Evolutionary conservation across 2,888 invertebrate genomes (phyloP).

Genomic region (Pseudococcus jackbeardsleyi): DNA sequence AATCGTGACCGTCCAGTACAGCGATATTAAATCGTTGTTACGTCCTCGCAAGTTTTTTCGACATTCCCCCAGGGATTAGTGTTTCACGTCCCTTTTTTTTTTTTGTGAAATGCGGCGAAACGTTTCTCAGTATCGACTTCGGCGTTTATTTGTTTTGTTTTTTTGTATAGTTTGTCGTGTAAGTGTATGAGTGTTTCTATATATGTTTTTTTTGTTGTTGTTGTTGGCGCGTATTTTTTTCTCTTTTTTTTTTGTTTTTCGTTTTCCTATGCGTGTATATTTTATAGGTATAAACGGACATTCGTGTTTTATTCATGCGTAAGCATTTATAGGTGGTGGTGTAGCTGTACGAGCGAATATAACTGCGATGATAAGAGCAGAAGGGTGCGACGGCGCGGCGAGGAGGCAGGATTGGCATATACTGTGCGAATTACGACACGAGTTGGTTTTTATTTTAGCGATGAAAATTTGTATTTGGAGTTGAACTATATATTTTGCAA

Average conservation of each 20-base stretch:
- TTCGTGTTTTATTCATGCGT: conserved; percentile 56
- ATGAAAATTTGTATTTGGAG: conserved; percentile 45
- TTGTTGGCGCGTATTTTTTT: conserved; percentile 25
- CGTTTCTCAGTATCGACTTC: conserved; percentile 60
- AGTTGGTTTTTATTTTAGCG: conserved; percentile 51
- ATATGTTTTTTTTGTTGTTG: conserved; percentile 4
- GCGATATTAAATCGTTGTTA: conserved; percentile 64
- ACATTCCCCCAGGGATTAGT: conserved; percentile 59
- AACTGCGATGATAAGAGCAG: conserved; percentile 25
- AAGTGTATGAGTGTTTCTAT: conserved; percentile 7
- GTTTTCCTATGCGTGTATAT: conserved; percentile 59
- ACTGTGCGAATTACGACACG: conserved; percentile 12
- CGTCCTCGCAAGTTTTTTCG: conserved; percentile 61
- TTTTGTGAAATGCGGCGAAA: conserved; percentile 42
- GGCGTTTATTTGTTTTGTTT: conserved; percentile 46
- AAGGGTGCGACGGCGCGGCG: neutral
- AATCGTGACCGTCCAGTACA: conserved; percentile 61
- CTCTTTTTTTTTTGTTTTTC: neutral
- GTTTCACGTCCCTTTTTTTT: conserved; percentile 58
- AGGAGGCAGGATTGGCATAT: neutral
- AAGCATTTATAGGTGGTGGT: conserved; percentile 50
- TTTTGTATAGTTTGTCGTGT: neutral
- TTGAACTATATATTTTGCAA: conserved; percentile 34
- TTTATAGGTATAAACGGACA: conserved; percentile 62
- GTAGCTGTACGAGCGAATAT: neutral